Evolutionary conservation across 2,113 vertebrate species (phyloP), one percentile per base, ranked within the genome.

Genomic region (Cisticola juncidis): DNA sequence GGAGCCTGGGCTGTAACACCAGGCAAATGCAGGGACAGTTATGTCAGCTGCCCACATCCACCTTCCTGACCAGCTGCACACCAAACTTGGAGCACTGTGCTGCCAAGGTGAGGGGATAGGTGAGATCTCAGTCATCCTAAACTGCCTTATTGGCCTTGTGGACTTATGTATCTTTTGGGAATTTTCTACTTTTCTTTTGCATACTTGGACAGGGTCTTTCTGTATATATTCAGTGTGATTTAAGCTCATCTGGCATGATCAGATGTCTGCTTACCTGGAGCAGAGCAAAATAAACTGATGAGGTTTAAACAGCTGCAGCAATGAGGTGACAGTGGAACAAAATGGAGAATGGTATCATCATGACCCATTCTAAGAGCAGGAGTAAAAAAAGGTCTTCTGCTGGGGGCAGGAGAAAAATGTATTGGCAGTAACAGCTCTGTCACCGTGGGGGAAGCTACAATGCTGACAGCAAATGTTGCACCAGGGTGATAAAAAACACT

Each of bases 21-120:
- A 35, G 42, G 28, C 21, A 65, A 33, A 45, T 0, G 1, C n/a
- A 36, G 48, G 65, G 62, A 85, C 10, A 29, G 3, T 50, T 61
- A 2, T 0, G 0, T 48, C 80, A 47, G n/a, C 58, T 94, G 58
- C 71, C 35, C 4, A 1, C 0, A 0, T 24, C 61, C 24, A 12
- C 48, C 14, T 9, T 58, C 44, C 61, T 33, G 57, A 35, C 28
- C 50, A 56, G 64, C 44, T 31, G 40, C 40, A 53, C 23, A 14
- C 18, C 0, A 9, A 61, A 22, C 45, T 58, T 0, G 0, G 50
- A 81, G 56, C 1, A 3, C 50, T 29, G 24, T 51, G 29, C 61
- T 88, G 53, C 1, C 1, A 47, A 72, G 48, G 29, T 54, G 51
- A 66, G 70, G 42, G 22, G 28, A 15, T 29, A 72, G 79, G 66